Conservation (phyloP, 30 jellyfish, hydroid and myxozoan species). For the Cassiopea xamachana region DNA sequence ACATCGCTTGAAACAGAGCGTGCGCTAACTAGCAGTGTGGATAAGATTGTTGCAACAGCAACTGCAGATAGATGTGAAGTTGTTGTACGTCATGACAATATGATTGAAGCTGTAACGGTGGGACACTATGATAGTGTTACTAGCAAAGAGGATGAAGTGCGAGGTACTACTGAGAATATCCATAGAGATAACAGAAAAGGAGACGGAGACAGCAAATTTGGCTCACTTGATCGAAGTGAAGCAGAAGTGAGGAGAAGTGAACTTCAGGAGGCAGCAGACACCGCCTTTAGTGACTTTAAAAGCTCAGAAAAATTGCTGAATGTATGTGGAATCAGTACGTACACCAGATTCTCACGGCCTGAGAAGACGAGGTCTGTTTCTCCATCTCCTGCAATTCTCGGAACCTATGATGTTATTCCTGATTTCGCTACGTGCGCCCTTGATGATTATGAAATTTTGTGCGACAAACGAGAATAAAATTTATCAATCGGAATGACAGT, state of each 20-base stretch:
- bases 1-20: background rate
- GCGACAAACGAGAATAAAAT: conserved; percentile 30
- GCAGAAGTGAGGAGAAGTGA: background rate
- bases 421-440: conserved; percentile 35
- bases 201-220: background rate
- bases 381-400: conserved; percentile 54
- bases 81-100: background rate
- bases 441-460: conserved; percentile 52
- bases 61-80: background rate
- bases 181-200: background rate
- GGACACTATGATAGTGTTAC: background rate
- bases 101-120: background rate
- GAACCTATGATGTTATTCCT: conserved; percentile 69
- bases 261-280: background rate
- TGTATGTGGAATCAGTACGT: background rate
- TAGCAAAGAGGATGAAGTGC: background rate
- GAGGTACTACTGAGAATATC: background rate
- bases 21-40: background rate
- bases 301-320: background rate
- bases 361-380: conserved; percentile 28
- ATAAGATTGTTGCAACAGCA: background rate
- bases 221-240: background rate
- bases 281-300: conserved; percentile 1
- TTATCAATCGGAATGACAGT: background rate
- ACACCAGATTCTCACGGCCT: background rate